A percentile compares a stretch with the other conserved stretches of the same genome.
Evolutionary conservation across 2,888 invertebrate species (phyloP).

Genomic region (Lepidocyrtinus sp.): DNA sequence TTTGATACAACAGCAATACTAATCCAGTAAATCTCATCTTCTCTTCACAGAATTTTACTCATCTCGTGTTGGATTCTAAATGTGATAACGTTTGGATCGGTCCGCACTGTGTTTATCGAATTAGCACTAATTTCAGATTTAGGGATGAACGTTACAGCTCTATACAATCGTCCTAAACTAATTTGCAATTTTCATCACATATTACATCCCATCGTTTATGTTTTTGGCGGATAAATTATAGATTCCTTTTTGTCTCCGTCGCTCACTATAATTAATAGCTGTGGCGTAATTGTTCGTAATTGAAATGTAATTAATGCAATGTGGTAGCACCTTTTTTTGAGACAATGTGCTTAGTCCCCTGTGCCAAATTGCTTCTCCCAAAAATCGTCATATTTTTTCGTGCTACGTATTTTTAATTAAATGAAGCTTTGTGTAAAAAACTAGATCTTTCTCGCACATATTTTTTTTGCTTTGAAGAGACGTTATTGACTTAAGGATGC

Average conservation of each 20-base stretch:
- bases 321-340: constrained; percentile 29
- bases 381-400: neutral
- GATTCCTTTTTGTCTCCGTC: neutral
- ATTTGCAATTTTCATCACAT: constrained; percentile 27
- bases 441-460: neutral
- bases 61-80: no score
- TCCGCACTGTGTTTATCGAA: no score
- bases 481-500: no score
- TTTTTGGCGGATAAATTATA: neutral
- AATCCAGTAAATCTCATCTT: no score
- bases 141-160: no score
- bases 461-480: neutral
- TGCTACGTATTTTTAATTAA: neutral
- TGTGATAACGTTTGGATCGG: no score
- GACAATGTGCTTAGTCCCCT: neutral
- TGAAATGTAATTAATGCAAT: constrained; percentile 24
- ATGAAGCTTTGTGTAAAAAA: neutral
- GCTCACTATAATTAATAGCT: constrained; percentile 16
- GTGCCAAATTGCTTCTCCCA: neutral
- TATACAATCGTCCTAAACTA: no score
- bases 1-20: no score
- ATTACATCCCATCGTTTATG: neutral
- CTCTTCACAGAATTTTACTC: no score
- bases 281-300: constrained; percentile 28
- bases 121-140: no score